Conservation (phyloP, 1,140 invertebrate genomes). For the Drosophila tsacasi region DNA sequence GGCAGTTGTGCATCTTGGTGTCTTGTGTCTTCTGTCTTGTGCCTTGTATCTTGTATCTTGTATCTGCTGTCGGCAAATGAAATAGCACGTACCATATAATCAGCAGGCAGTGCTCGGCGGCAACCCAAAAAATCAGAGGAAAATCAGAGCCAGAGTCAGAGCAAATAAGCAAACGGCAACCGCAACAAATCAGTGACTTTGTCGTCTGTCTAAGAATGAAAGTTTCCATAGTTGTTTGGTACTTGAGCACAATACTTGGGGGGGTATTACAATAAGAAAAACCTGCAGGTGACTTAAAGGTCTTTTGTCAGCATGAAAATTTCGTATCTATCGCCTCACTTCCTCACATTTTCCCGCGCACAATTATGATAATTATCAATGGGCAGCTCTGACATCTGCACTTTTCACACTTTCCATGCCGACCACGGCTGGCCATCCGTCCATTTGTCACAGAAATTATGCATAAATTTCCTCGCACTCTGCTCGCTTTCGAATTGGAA, state of each 20-base stretch:
- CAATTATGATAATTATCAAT: constrained; percentile 82
- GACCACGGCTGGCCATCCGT: background rate
- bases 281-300: too few relatives aligned
- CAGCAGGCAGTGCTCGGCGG: constrained; percentile 49
- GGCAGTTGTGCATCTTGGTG: constrained; percentile 40
- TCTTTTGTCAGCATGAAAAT: constrained; percentile 58
- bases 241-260: constrained; percentile 6
- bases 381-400: constrained; percentile 40
- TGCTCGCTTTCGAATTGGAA: constrained; percentile 78
- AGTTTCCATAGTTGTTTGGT: constrained; percentile 35
- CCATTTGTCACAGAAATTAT: constrained; percentile 80
- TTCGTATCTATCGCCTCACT: constrained; percentile 48
- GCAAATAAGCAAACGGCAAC: constrained; percentile 46
- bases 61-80: constrained; percentile 63
- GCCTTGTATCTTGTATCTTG: constrained; percentile 25
- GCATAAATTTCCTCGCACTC: constrained; percentile 53
- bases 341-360: constrained; percentile 17
- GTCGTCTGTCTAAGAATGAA: constrained; percentile 65
- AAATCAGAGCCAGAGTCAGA: constrained; percentile 28
- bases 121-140: constrained; percentile 65
- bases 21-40: constrained; percentile 5
- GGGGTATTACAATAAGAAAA: background rate
- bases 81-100: constrained; percentile 76
- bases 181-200: constrained; percentile 61
- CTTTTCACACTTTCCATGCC: constrained; percentile 63